Conservation (phyloP, 2,797 vertebrate genomes). For the Streptopelia turtur region DNA sequence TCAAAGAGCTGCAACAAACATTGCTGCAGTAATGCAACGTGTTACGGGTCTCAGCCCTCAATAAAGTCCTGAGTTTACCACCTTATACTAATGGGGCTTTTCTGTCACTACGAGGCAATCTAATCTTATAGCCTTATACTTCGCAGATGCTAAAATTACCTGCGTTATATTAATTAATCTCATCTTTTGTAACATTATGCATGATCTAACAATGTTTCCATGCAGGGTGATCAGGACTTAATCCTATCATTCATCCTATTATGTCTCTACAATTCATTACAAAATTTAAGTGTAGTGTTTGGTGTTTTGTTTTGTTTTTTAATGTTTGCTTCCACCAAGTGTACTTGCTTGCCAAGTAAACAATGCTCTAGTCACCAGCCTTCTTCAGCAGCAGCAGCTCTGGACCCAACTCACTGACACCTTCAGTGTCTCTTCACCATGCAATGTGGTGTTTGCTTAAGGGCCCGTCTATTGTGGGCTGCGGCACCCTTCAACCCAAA, state of each 20-base stretch:
- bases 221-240: neutral
- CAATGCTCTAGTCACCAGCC: rapidly evolving
- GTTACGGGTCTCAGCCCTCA: neutral
- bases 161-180: neutral
- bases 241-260: neutral
- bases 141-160: neutral
- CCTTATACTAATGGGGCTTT: rapidly evolving
- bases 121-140: neutral
- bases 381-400: neutral
- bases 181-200: neutral
- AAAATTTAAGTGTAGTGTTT: neutral
- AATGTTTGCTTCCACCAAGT: neutral
- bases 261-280: neutral
- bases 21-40: rapidly evolving
- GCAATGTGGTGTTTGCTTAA: rapidly evolving
- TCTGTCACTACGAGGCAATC: neutral
- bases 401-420: neutral
- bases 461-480: rapidly evolving
- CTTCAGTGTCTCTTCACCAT: neutral
- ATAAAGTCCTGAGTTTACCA: neutral
- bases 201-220: neutral
- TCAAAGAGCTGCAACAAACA: rapidly evolving
- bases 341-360: neutral
- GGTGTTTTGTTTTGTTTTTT: neutral
- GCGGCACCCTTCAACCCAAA: rapidly evolving